Conservation (phyloP, 1,140 invertebrate species). For the Lepidurus couesii region DNA sequence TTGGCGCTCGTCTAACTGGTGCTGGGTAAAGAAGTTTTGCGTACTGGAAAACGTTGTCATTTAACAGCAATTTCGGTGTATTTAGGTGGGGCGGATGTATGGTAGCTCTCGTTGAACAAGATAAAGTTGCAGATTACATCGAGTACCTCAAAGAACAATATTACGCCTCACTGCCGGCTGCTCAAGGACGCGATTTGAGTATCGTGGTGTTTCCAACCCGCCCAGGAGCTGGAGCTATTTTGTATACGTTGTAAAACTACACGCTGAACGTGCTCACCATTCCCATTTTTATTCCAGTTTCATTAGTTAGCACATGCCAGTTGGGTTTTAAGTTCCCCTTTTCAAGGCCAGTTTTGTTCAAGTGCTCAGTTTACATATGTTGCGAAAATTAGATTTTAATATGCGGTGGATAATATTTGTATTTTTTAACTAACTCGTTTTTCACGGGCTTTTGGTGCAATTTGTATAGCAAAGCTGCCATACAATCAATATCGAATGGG, state of each 20-base stretch:
- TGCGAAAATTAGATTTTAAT: not conserved
- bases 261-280: not conserved
- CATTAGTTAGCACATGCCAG: not conserved
- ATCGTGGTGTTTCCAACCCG: slow-evolving; percentile 55
- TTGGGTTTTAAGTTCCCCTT: not conserved
- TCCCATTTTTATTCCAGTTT: not conserved
- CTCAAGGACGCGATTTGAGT: slow-evolving; percentile 44
- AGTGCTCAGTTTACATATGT: not conserved
- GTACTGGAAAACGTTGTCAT: slow-evolving; percentile 18
- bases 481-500: not conserved
- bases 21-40: slow-evolving; percentile 59
- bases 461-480: not conserved
- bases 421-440: not conserved
- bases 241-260: slow-evolving; percentile 39
- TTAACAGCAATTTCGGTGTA: slow-evolving; percentile 34
- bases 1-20: slow-evolving; percentile 86
- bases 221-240: slow-evolving; percentile 53
- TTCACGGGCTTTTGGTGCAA: not conserved
- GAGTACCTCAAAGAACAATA: slow-evolving; percentile 62
- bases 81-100: slow-evolving; percentile 91
- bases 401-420: not conserved
- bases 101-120: slow-evolving; percentile 70
- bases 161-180: slow-evolving; percentile 52
- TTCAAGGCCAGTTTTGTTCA: not conserved
- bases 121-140: slow-evolving; percentile 63